phyloP scores from a whole-genome alignment of 2,888 invertebrate genomes.

The Luperina nickerlii region DNA sequence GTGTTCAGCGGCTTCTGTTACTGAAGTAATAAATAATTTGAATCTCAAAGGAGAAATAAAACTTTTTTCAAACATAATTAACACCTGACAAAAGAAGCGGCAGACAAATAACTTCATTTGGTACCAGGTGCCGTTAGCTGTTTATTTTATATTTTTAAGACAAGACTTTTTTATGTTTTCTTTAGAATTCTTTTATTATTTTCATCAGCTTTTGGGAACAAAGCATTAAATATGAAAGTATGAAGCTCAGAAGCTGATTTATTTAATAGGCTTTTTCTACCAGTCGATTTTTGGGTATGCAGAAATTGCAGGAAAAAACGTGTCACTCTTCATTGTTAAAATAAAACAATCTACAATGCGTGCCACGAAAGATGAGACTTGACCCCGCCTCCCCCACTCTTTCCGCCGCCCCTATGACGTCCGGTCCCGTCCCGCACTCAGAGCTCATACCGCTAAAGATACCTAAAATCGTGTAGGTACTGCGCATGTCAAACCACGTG shows the following conservation, averaged over 20 bases:
- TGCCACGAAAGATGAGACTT: no score
- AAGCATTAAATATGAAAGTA: no score
- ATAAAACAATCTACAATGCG: background rate
- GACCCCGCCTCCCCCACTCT: no score
- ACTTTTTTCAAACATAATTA: constrained; percentile 59
- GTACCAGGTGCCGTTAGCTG: constrained; percentile 7
- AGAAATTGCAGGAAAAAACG: background rate
- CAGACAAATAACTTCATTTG: constrained; percentile 43
- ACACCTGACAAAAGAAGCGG: constrained; percentile 36
- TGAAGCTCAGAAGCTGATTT: background rate
- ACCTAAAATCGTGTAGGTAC: no score
- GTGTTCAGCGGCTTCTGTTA: background rate
- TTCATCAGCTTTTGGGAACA: background rate
- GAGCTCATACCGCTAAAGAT: no score
- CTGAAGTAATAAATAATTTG: constrained; percentile 45
- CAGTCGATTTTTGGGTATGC: background rate
- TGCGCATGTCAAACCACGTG: no score
- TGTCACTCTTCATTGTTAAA: background rate
- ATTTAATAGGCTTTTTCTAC: background rate
- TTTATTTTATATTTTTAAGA: constrained; percentile 13
- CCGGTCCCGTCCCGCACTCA: no score
- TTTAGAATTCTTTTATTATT: background rate
- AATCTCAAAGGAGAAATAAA: constrained; percentile 55
- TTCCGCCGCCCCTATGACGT: no score
- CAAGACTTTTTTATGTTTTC: constrained; percentile 5